A percentile compares a stretch with the other conserved stretches of the same genome.
Evolutionary conservation across 2,888 invertebrate genomes (phyloP).

Genomic region (Hermaeophaga mercurialis): DNA sequence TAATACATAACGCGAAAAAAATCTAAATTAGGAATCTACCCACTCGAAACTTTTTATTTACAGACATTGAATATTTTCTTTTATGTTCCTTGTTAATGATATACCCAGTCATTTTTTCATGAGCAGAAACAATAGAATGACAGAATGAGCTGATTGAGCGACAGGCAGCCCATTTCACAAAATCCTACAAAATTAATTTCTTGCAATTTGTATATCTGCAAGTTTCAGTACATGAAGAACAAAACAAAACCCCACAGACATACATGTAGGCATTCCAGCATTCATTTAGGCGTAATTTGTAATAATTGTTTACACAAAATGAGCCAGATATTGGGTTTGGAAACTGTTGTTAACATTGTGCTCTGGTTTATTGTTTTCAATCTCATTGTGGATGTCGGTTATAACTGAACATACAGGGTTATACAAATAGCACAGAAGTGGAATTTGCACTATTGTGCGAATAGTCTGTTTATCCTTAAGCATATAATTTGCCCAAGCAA

Average conservation of each 20-base stretch:
- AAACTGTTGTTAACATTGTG: conserved; percentile 15
- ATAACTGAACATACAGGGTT: not conserved
- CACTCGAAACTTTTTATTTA: no score
- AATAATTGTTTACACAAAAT: conserved; percentile 8
- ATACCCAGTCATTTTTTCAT: no score
- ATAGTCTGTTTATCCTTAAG: no score
- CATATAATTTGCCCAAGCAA: no score
- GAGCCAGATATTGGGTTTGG: conserved; percentile 13
- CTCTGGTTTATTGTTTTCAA: conserved; percentile 6
- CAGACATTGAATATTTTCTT: no score
- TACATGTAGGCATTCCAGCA: not conserved
- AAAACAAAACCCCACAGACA: not conserved
- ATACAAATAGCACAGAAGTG: not conserved
- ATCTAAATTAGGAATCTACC: no score
- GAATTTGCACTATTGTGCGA: no score
- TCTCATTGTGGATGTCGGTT: conserved; percentile 5
- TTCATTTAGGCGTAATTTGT: conserved; percentile 9
- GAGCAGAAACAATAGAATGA: no score
- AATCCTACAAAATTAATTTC: conserved; percentile 1
- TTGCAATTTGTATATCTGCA: not conserved
- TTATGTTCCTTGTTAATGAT: no score
- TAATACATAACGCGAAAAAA: no score
- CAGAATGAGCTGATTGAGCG: no score
- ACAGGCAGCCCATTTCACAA: no score
- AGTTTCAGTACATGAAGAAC: not conserved